Evolutionary conservation across 2,888 invertebrate species (phyloP), one percentile per base, ranked within the genome.

Genomic region (Vanessa cardui): DNA sequence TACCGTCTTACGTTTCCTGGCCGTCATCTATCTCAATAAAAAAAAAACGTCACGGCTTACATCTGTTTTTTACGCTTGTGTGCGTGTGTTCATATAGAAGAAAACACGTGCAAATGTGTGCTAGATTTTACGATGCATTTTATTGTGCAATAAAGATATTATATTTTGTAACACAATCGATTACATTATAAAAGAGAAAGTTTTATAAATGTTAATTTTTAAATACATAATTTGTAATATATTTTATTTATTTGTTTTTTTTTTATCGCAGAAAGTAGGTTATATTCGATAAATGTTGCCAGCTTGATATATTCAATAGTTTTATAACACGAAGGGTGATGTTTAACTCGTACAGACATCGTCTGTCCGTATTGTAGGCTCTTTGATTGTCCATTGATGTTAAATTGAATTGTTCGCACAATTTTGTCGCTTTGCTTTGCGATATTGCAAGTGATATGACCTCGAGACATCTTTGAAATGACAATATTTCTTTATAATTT

Each of bases 351-450:
- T 50, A 21, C 21, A 50, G 21, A 12, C 21, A 15, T 49, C 49
- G 18, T 18, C 20, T 50, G 50, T 26, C 26, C 15, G 21, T 50
- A 21, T 21, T 15, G 6, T 50, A 15, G 5, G 20, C 26, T 20
- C 9, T 21, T 15, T 20, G 20, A 21, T 50, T 39, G 39, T 21
- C 15, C 50, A 50, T 50, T 50, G 50, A 21, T 50, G 21, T 6
- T 50, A 20, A 50, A 50, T 50, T 21, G 21, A 50, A 26, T 21
- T 21, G 50, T 50, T 50, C 50, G 20, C 12, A 21, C 15, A 21
- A 21, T 21, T 50, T 50, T 50, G 50, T 21, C 50, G 20, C 20
- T 50, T 50, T 50, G 50, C 50, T 50, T 50, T 50, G 54, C 54
- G 31, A 54, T 54, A 7, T 26, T 47, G 47, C 31, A 54, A 54